Evolutionary conservation across 1,140 invertebrate genomes (phyloP), one percentile per base, ranked within the genome.

Genomic region (Listronotus bonariensis): DNA sequence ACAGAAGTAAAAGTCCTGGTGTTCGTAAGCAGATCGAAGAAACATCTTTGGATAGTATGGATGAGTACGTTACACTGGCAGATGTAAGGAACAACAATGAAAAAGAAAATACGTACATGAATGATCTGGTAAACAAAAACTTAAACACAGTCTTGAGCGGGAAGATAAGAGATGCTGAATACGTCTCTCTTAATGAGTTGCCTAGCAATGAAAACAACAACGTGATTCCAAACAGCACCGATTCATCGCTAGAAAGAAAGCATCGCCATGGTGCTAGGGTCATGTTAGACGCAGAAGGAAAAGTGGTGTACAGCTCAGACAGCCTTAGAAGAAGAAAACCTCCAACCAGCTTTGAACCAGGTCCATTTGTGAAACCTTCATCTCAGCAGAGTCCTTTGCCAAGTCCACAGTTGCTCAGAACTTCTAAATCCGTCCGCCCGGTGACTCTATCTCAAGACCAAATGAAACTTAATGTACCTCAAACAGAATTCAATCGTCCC

Each of bases 261-360:
- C 70, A 70, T 60, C 81, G 84, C 53, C 87, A 86, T 73, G 90
- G 91, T 17, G 91, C 91, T 7, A 85, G 91, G 73, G 92, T 95
- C 0, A 92, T 89, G 11, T 78, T 95, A 32, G 91, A 95, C 78
- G 89, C 93, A 1, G 90, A 93, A 72, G 93, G 93, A 12, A 92
- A 92, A 83, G 91, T 95, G 45, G 89, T 96, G 42, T 96, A 92
- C 77, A 90, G 90, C 58, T 95, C 92, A 0, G 93, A 95, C 71
- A 95, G 92, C 75, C 79, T 95, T 56, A 88, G 87, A 75, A 82
- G 91, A 73, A 84, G 89, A 74, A 91, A 93, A 82, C 85, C 89
- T 10, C 89, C 92, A 69, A 91, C 90, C 7, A 93, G 91, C 17
- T 93, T 93, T 73, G 90, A 90, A 82, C 91, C 90, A 66, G 92